Conservation (phyloP, 2,113 vertebrate species). For the Piaya cayana region DNA sequence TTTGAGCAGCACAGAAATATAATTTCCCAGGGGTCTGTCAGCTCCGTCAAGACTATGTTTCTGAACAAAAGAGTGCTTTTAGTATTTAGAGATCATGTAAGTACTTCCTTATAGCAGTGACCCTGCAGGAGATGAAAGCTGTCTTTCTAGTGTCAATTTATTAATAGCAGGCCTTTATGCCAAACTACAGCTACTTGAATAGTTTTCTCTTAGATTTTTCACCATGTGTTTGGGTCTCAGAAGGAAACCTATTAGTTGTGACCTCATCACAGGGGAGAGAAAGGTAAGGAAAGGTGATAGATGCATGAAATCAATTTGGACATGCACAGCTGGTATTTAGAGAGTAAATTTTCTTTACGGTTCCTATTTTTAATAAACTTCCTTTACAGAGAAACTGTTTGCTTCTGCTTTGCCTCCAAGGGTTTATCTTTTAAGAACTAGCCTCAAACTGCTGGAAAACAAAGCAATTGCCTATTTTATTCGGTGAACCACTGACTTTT, state of each 20-base stretch:
- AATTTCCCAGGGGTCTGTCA: constrained; percentile 30
- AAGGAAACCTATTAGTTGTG: constrained; percentile 50
- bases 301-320: constrained; percentile 49
- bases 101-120: constrained; percentile 15
- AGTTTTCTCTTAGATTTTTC: constrained; percentile 56
- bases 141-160: constrained; percentile 13
- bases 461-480: not conserved
- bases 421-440: not conserved
- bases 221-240: constrained; percentile 37
- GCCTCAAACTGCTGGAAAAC: not conserved
- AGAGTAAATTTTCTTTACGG: constrained; percentile 32
- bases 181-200: constrained; percentile 32
- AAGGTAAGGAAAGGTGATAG: constrained; percentile 39
- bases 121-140: constrained; percentile 23
- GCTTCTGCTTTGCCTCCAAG: not conserved
- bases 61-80: constrained; percentile 1
- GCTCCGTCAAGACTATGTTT: not conserved
- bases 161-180: constrained; percentile 58
- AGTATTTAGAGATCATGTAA: not conserved
- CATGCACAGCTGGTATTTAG: constrained; percentile 27
- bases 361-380: constrained; percentile 18
- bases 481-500: not conserved
- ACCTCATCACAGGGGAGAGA: constrained; percentile 34
- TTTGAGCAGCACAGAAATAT: not conserved
- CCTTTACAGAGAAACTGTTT: not conserved